Evolutionary conservation across 2,113 vertebrate genomes (phyloP).

Genomic region (Clarias batrachus): DNA sequence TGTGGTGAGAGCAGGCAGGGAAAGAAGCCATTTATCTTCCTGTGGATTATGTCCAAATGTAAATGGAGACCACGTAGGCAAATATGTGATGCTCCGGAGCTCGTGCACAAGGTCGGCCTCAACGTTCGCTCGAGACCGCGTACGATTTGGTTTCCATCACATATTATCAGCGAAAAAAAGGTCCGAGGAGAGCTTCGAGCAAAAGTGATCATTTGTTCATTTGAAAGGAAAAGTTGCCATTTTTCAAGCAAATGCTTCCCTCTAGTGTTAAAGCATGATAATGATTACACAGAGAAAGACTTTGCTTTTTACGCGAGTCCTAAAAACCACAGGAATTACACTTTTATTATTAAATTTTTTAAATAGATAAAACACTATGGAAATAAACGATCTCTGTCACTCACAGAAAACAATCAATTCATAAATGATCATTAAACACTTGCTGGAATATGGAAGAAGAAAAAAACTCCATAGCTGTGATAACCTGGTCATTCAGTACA

Average conservation of each 20-base stretch:
- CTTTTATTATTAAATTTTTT: neutral
- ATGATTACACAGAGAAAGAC: neutral
- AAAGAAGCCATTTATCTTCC: constrained; percentile 35
- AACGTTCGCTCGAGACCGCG: neutral
- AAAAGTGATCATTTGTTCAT: neutral
- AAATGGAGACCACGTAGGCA: constrained; percentile 33
- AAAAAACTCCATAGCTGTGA: too few species aligned
- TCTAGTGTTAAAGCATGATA: constrained; percentile 48
- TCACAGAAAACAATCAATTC: neutral
- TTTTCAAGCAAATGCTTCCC: constrained; percentile 19
- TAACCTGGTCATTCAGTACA: too few species aligned
- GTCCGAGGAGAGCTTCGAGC: neutral
- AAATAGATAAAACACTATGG: neutral
- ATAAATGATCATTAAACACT: neutral
- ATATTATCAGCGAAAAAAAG: neutral
- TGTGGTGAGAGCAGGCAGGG: constrained; percentile 23
- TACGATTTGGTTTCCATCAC: neutral
- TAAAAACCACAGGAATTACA: neutral
- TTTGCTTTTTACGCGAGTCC: neutral
- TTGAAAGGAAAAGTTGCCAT: neutral
- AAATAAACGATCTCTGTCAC: neutral
- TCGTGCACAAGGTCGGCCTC: neutral
- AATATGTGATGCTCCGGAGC: constrained; percentile 11
- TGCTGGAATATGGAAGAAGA: too few species aligned
- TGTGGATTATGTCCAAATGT: constrained; percentile 32